Base-by-base conservation (phyloP, 2,797 vertebrate species). In the Myotis findleyi region DNA sequence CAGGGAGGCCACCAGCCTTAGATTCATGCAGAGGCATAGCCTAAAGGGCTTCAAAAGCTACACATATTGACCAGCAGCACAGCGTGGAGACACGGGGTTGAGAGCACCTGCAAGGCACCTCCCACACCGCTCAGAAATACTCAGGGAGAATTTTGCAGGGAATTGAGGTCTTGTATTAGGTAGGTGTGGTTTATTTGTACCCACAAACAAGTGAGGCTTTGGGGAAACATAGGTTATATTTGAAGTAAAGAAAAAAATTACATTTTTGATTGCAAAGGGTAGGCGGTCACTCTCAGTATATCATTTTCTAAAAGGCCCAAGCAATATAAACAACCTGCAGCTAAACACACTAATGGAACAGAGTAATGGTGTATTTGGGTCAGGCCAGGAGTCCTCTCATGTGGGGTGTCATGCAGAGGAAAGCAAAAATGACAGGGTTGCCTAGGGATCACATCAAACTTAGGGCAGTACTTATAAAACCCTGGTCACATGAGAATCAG, bases 221-320 rank as follows among this genome's bases (percentile, higher is more conserved):
- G 82, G 64, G 73, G 71, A 96, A 93, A 96, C 4, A 7, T 72
- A 62, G 59, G 69, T 92, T 92, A 90, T 73, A 68, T 71, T 30
- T 55, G 93, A 96, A 96, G 82, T 75, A 95, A 92, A 93, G 36
- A 77, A 84, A 69, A 69, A 95, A 85, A 95, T 72, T 95, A 68
- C 47, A 86, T 92, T 87, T n/a, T n/a, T 79, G 51, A 89, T 92
- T 95, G 36, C 72, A 69, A 93, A 95, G 89, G 51, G 84, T 51
- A 91, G 72, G 59, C 83, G 84, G 33, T 79, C 21, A 85, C 53
- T 91, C 80, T 72, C 64, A 33, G 30, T 12, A n/a, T 59, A 66
- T 25, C 62, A 90, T 85, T 93, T 97, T 90, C 68, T 92, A 79
- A 93, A 95, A 89, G 79, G 25, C 12, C 47, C 20, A 16, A 71